A percentile compares a stretch with the other conserved stretches of the same genome.
Conservation (phyloP, 2,797 vertebrate genomes). For the Falco peregrinus region DNA sequence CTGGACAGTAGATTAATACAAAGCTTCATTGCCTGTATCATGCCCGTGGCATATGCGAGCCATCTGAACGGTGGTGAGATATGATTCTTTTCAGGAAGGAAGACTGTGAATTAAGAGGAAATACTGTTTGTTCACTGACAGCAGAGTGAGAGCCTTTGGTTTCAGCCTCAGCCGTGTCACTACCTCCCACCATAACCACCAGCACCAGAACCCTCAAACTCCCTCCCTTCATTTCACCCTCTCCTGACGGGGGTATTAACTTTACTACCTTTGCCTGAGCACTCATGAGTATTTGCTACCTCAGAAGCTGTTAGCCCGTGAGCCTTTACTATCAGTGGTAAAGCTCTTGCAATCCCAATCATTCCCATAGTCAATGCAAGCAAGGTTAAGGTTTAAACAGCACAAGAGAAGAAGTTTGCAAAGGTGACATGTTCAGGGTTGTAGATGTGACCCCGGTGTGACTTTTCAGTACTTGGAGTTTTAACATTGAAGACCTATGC, state of each 20-base stretch:
- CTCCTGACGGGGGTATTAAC: not conserved
- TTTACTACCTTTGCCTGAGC: not conserved
- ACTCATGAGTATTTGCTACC: not conserved
- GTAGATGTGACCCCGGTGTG: not conserved
- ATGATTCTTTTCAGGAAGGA: not conserved
- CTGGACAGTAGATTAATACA: slow-evolving; percentile 45
- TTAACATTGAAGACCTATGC: not conserved
- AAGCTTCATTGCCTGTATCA: slow-evolving; percentile 59
- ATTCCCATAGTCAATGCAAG: not conserved
- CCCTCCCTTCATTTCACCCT: not conserved
- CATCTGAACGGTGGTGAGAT: not conserved
- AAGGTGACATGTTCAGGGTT: accelerated
- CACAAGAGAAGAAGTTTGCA: not conserved
- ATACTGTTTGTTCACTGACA: not conserved
- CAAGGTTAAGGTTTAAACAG: not conserved
- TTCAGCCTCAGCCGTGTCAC: not conserved
- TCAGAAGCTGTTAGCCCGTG: not conserved
- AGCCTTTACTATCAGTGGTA: not conserved
- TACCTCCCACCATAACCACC: not conserved
- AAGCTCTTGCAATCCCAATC: not conserved
- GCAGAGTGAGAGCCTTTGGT: not conserved
- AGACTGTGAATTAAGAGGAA: slow-evolving; percentile 11
- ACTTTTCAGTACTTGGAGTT: not conserved
- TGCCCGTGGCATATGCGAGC: slow-evolving; percentile 26
- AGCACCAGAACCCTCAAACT: not conserved